Evolutionary conservation across 2,113 vertebrate genomes (phyloP).

Genomic region (Clarias gariepinus): DNA sequence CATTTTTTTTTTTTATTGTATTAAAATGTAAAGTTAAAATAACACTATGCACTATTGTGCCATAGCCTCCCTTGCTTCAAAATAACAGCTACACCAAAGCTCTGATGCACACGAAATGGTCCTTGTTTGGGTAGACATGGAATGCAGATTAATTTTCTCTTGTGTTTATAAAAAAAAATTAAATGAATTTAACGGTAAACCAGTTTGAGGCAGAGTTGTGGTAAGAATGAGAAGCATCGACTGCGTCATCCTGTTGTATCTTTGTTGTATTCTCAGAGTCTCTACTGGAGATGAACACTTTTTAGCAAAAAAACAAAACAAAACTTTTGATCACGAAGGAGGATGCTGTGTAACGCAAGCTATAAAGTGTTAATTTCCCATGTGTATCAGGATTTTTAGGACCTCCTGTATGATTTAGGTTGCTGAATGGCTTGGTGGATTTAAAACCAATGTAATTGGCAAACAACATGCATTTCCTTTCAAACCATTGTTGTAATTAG

Average conservation of each 20-base stretch:
- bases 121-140: not conserved
- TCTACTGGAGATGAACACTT: too few relatives aligned
- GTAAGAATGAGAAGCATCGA: not conserved
- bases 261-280: too few relatives aligned
- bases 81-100: conserved; percentile 30
- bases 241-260: too few relatives aligned
- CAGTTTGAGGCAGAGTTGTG: not conserved
- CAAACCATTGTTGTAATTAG: not conserved
- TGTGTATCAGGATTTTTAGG: too few relatives aligned
- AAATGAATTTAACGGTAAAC: too few relatives aligned
- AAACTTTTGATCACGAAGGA: too few relatives aligned
- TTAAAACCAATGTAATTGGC: not conserved
- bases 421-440: too few relatives aligned
- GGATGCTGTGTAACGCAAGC: too few relatives aligned
- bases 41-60: conserved; percentile 22
- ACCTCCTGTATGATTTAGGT: not conserved
- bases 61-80: not conserved
- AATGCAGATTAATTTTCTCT: not conserved
- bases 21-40: not conserved
- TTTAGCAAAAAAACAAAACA: too few relatives aligned
- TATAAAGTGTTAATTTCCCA: too few relatives aligned
- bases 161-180: too few relatives aligned
- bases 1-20: not conserved
- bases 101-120: not conserved
- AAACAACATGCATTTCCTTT: not conserved